These are phyloP conservation scores for Amphiprion percula DNA, from an alignment of 2,113 vertebrate species.

Conservation along the genomic window DNA sequence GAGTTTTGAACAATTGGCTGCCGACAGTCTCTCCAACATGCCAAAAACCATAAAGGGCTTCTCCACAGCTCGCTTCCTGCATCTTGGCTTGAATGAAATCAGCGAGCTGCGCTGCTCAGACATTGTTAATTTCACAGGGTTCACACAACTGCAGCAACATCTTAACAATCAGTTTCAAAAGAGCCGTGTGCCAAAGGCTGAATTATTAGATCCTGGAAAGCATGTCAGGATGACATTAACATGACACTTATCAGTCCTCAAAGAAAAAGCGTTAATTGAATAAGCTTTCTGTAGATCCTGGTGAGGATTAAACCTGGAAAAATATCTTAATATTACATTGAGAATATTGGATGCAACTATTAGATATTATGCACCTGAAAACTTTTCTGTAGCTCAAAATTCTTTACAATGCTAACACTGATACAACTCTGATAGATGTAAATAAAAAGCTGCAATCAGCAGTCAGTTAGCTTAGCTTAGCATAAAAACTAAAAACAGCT, in stretches of 20 bases:
- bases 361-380: background rate
- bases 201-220: slow-evolving; percentile 47
- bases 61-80: slow-evolving; percentile 70
- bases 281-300: background rate
- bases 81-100: slow-evolving; percentile 66
- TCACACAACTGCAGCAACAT: slow-evolving; percentile 68
- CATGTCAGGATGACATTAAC: slow-evolving; percentile 34
- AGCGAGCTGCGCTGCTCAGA: slow-evolving; percentile 56
- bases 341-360: background rate
- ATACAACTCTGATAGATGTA: too few species aligned
- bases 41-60: slow-evolving; percentile 63
- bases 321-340: background rate
- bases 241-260: slow-evolving; percentile 25
- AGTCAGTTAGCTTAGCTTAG: background rate
- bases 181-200: slow-evolving; percentile 48
- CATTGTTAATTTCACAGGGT: slow-evolving; percentile 64
- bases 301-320: background rate
- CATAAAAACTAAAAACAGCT: background rate
- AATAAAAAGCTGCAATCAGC: too few species aligned
- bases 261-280: background rate
- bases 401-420: too few species aligned
- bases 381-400: background rate
- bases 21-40: slow-evolving; percentile 42
- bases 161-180: slow-evolving; percentile 59
- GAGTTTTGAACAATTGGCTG: slow-evolving; percentile 58